A percentile compares a stretch with the other conserved stretches of the same genome.
Evolutionary conservation across 2,113 vertebrate species (phyloP).

Genomic region (Boleophthalmus pectinirostris): DNA sequence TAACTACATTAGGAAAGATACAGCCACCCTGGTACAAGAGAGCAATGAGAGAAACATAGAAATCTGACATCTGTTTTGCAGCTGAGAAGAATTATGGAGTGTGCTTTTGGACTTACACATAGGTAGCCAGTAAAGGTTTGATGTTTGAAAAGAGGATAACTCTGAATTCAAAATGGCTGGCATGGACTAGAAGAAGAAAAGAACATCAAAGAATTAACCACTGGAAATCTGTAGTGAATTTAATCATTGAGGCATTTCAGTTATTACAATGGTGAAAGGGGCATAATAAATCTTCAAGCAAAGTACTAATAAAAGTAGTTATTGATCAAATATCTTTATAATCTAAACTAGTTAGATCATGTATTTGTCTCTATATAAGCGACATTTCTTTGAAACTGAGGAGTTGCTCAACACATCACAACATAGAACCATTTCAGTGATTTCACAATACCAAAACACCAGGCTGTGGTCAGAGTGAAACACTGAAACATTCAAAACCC

Average conservation of each 20-base stretch:
- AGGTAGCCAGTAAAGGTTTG: constrained; percentile 38
- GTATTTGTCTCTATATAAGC: no score
- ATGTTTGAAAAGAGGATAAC: constrained; percentile 38
- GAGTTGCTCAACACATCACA: no score
- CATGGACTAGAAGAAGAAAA: neutral
- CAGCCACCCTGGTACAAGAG: constrained; percentile 22
- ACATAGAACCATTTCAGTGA: no score
- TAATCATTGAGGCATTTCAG: neutral
- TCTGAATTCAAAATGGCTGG: constrained; percentile 46
- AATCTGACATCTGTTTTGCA: constrained; percentile 71
- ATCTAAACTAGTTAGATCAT: no score
- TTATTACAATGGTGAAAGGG: neutral
- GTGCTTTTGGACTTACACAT: constrained; percentile 54
- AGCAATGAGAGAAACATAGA: constrained; percentile 18
- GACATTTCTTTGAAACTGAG: no score
- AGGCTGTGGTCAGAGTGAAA: no score
- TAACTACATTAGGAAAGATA: constrained; percentile 2
- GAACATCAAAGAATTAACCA: neutral
- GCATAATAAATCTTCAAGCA: no score
- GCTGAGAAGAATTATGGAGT: constrained; percentile 60
- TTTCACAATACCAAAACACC: no score
- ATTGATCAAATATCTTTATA: no score
- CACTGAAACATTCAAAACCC: no score
- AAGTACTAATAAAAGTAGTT: no score
- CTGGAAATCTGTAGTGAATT: neutral